Evolutionary conservation across 2,113 vertebrate genomes (phyloP).

Genomic region (Lynx canadensis): DNA sequence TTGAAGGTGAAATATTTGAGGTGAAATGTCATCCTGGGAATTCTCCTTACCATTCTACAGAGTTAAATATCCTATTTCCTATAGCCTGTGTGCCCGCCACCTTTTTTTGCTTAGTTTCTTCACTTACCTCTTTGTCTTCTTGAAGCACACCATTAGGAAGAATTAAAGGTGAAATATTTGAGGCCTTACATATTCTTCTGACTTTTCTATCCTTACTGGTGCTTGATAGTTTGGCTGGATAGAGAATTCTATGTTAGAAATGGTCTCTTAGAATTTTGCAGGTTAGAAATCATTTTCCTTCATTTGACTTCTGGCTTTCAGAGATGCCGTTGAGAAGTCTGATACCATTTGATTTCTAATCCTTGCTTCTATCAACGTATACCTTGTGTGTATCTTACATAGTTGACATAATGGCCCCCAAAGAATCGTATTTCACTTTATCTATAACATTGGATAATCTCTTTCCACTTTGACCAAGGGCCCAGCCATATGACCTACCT

Average conservation of each 20-base stretch:
- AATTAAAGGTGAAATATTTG: not conserved
- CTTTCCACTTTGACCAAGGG: not conserved
- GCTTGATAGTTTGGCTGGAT: not conserved
- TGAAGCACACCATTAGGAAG: not conserved
- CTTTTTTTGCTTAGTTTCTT: not conserved
- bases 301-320: not conserved
- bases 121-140: not conserved
- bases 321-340: not conserved
- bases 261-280: not conserved
- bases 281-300: not conserved
- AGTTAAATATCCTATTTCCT: not conserved
- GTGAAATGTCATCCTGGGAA: not conserved
- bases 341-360: not conserved
- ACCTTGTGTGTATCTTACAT: not conserved
- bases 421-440: not conserved
- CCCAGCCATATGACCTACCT: not conserved
- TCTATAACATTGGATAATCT: not conserved
- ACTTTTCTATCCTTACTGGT: not conserved
- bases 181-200: not conserved
- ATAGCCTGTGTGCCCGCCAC: not conserved
- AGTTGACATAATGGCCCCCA: not conserved
- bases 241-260: not conserved
- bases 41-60: not conserved
- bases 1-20: not conserved
- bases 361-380: not conserved